Percentiles rank a stretch among this genome's conserved stretches.
phyloP scores from a whole-genome alignment of 2,797 vertebrate species.

The Anisognathus igniventris region DNA sequence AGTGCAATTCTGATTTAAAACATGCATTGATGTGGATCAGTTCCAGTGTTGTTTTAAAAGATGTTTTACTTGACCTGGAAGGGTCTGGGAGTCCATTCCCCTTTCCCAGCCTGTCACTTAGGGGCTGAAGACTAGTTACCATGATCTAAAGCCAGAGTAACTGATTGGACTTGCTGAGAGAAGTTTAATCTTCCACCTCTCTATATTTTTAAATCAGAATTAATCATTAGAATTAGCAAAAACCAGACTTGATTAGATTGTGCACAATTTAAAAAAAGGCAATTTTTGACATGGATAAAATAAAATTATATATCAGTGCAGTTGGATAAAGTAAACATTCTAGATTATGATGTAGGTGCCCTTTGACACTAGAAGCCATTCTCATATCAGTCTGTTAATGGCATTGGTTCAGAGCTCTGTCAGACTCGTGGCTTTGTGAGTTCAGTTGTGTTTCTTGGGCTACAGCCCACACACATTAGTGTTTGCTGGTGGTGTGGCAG shows the following conservation, averaged over 20 bases:
- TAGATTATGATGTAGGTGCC: background rate
- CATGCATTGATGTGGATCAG: background rate
- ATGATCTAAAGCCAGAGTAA: background rate
- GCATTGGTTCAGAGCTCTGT: background rate
- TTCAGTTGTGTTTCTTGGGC: background rate
- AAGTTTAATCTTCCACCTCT: background rate
- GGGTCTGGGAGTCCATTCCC: background rate
- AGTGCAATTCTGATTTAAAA: background rate
- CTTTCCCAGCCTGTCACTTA: background rate
- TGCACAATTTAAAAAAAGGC: background rate
- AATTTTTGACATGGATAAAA: background rate
- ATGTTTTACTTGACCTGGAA: background rate
- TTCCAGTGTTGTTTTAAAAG: background rate
- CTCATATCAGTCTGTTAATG: background rate
- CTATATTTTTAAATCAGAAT: background rate
- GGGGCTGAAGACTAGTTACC: background rate
- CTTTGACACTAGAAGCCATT: background rate
- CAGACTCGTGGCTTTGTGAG: background rate
- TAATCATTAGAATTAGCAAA: background rate
- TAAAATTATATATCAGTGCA: background rate
- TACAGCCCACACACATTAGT: fast-evolving
- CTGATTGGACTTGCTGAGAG: background rate
- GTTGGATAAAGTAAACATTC: background rate
- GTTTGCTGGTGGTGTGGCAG: background rate
- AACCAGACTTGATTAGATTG: background rate